Evolutionary conservation across 2,113 vertebrate genomes (phyloP), one percentile per base, ranked within the genome.

Genomic region (Morone chrysops): DNA sequence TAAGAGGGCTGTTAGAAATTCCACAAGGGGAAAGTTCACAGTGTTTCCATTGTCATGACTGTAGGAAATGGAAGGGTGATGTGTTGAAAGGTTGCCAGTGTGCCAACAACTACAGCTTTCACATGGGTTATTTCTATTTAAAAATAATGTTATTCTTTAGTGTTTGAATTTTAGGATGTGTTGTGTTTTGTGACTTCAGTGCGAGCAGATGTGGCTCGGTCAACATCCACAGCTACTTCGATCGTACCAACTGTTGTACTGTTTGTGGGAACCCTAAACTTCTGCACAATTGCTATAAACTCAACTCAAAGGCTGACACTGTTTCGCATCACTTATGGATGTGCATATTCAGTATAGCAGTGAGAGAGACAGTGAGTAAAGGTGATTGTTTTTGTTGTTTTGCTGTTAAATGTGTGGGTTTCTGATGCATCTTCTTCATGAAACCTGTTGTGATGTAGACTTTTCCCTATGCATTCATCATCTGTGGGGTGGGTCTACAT

Each of bases 1-100:
- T 91, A 85, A 85, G 80, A 77, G 85, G 74, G 70, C 71, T 89
- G 84, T 90, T 91, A 82, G 76, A 93, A 92, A 86, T 91, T 91
- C 88, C 89, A 86, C 50, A 50, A 69, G 82, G 79, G 86, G 60
- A 88, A 89, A 90, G 71, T 87, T 87, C 82, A 88, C 82, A 87
- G 85, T 83, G 78, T 90, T 89, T 91, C 81, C 87, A 86, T 91
- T 90, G 89, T 93, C 90, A 67, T 36, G 69, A 75, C 78, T 61
- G 75, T 47, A 81, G 90, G 85, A 91, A 91, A 83, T 88, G 63
- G 57, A 75, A 69, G 80, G 71, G 62, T 75, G 87, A 89, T 73
- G 84, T 83, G 86, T 85, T 75, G 81, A 82, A 79, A 83, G 81
- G 68, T 38, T 65, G 78, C 84, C 83, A 70, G 54, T 9, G 22